Evolutionary conservation across 2,113 vertebrate species (phyloP).

Genomic region (Ochotona curzoniae): DNA sequence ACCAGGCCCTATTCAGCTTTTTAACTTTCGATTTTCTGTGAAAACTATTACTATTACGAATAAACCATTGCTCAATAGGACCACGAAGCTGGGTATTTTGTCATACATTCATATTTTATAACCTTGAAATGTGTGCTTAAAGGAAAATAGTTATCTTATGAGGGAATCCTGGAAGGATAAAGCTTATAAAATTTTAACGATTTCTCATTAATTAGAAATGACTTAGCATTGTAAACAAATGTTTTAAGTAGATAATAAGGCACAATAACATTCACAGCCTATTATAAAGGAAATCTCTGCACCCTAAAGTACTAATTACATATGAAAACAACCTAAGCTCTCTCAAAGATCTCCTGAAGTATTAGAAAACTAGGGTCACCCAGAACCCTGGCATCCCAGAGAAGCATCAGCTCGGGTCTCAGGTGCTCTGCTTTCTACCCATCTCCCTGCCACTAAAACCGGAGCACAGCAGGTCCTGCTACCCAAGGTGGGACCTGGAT

Average conservation of each 20-base stretch:
- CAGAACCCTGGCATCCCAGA: too few species aligned
- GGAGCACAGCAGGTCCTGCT: too few species aligned
- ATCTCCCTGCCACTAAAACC: too few species aligned
- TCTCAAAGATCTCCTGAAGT: background rate
- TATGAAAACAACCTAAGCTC: background rate
- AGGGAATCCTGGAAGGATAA: conserved; percentile 2
- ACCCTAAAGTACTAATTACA: background rate
- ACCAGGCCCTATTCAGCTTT: background rate
- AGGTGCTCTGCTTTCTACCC: too few species aligned
- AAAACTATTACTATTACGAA: background rate
- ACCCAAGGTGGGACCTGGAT: too few species aligned
- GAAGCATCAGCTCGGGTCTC: too few species aligned
- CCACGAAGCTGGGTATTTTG: background rate
- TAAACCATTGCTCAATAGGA: conserved; percentile 6
- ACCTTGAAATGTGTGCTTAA: background rate
- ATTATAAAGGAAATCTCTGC: background rate
- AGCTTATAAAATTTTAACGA: conserved; percentile 37
- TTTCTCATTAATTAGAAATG: conserved; percentile 28
- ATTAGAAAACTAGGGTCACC: background rate
- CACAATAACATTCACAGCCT: background rate
- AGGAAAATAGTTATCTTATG: conserved; percentile 4
- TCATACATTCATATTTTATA: background rate
- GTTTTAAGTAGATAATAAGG: background rate
- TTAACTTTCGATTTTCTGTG: conserved; percentile 21
- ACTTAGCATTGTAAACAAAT: conserved; percentile 21